Percentiles rank a stretch among this genome's conserved stretches.
These are phyloP conservation scores for Sarcoramphus papa DNA, from an alignment of 2,797 vertebrate genomes.

Conservation along the genomic window DNA sequence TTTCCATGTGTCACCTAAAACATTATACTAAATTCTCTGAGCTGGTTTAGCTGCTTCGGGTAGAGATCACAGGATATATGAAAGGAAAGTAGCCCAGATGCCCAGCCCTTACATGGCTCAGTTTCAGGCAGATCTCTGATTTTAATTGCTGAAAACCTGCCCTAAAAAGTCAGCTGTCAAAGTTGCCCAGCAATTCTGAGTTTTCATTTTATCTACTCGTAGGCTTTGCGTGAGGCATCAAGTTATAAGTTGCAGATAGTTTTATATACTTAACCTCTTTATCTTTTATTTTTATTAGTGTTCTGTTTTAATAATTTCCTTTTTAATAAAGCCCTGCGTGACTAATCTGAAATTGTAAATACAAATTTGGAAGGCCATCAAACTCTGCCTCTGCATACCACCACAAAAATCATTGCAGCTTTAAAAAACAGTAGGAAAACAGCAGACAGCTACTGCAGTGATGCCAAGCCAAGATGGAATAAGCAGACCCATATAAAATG, in stretches of 20 bases:
- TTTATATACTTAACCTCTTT: neutral
- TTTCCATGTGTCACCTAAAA: neutral
- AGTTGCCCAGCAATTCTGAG: neutral
- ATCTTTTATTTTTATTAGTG: neutral
- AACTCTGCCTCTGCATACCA: neutral
- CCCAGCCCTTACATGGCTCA: neutral
- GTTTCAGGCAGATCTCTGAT: neutral
- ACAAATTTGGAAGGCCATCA: neutral
- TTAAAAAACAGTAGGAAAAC: neutral
- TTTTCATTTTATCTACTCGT: neutral
- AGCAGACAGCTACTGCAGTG: neutral
- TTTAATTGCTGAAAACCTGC: neutral
- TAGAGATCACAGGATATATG: neutral
- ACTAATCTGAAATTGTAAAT: neutral
- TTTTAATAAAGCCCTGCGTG: neutral
- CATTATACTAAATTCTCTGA: neutral
- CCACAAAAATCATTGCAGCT: neutral
- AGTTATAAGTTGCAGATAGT: neutral
- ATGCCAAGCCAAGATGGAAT: neutral
- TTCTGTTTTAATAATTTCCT: neutral
- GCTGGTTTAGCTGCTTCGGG: neutral
- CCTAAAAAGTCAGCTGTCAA: neutral
- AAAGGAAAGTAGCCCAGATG: neutral
- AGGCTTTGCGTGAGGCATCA: neutral
- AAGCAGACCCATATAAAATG: neutral